phyloP scores from a whole-genome alignment of 2,113 vertebrate species.

The Zapus hudsonius region DNA sequence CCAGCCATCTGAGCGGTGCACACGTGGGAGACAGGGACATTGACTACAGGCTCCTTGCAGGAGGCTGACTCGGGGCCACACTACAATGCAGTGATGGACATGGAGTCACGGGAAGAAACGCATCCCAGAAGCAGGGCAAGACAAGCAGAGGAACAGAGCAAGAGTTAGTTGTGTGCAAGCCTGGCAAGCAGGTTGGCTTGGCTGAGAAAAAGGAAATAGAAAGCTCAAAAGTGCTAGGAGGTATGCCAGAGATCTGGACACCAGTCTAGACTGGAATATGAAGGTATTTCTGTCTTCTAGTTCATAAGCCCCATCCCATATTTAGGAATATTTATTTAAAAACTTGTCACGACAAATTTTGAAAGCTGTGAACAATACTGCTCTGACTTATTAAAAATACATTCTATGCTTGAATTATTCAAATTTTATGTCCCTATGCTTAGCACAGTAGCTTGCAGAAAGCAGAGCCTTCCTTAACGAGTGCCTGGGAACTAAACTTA shows the following conservation, averaged over 20 bases:
- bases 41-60: conserved; percentile 43
- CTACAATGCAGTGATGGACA: conserved; percentile 45
- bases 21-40: background rate
- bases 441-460: conserved; percentile 45
- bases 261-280: background rate
- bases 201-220: conserved; percentile 62
- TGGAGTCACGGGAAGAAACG: conserved; percentile 39
- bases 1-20: background rate
- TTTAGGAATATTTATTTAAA: conserved; percentile 41
- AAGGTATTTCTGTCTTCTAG: conserved; percentile 40
- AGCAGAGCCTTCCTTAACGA: background rate
- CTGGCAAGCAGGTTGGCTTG: conserved; percentile 52
- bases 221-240: conserved; percentile 59
- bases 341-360: conserved; percentile 36
- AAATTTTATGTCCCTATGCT: background rate
- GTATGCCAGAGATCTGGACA: conserved; percentile 30
- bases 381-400: background rate
- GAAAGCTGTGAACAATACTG: conserved; percentile 15
- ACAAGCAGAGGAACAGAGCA: conserved; percentile 68
- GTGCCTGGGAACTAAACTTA: background rate
- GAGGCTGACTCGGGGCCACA: conserved; percentile 25
- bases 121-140: conserved; percentile 58
- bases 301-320: background rate
- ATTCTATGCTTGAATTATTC: background rate
- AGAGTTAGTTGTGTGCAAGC: conserved; percentile 68